phyloP scores from a whole-genome alignment of 2,113 vertebrate genomes.

The Dasypus novemcinctus region DNA sequence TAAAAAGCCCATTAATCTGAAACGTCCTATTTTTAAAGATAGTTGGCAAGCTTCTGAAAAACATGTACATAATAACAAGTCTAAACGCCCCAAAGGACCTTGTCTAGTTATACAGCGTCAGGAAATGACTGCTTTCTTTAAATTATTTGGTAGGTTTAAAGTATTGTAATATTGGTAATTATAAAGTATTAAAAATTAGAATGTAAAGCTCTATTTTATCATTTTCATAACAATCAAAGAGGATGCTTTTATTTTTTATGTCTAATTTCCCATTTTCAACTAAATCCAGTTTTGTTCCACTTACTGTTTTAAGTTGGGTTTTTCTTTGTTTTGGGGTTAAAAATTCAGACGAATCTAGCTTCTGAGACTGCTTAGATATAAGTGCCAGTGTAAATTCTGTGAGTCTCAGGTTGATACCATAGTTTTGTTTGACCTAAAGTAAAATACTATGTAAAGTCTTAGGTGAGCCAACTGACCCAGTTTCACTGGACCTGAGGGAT shows the following conservation, averaged over 20 bases:
- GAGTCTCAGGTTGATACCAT: slow-evolving; percentile 1
- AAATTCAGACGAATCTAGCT: slow-evolving; percentile 29
- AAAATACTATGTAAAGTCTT: slow-evolving; percentile 19
- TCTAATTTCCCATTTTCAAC: background rate
- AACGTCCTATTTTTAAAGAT: slow-evolving; percentile 82
- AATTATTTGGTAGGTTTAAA: slow-evolving; percentile 90
- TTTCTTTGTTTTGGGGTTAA: slow-evolving; percentile 43
- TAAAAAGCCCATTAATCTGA: slow-evolving; percentile 82
- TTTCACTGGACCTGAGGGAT: background rate
- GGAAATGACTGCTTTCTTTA: slow-evolving; percentile 96
- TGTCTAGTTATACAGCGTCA: slow-evolving; percentile 89
- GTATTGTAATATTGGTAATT: slow-evolving; percentile 25
- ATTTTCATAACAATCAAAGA: slow-evolving; percentile 36
- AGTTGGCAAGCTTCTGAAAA: slow-evolving; percentile 79
- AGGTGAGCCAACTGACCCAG: background rate
- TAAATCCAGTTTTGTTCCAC: slow-evolving; percentile 20
- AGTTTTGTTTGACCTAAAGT: slow-evolving; percentile 45
- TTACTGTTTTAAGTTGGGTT: background rate
- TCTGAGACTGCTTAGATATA: slow-evolving; percentile 39
- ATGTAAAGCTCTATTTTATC: slow-evolving; percentile 36
- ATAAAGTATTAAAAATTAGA: slow-evolving; percentile 43
- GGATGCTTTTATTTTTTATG: slow-evolving; percentile 9
- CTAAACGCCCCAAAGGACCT: slow-evolving; percentile 77
- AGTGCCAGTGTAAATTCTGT: slow-evolving; percentile 25
- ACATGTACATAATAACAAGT: slow-evolving; percentile 74